A percentile compares a stretch with the other conserved stretches of the same genome.
phyloP scores from a whole-genome alignment of 2,113 vertebrate species.

The Alexandromys fortis region DNA sequence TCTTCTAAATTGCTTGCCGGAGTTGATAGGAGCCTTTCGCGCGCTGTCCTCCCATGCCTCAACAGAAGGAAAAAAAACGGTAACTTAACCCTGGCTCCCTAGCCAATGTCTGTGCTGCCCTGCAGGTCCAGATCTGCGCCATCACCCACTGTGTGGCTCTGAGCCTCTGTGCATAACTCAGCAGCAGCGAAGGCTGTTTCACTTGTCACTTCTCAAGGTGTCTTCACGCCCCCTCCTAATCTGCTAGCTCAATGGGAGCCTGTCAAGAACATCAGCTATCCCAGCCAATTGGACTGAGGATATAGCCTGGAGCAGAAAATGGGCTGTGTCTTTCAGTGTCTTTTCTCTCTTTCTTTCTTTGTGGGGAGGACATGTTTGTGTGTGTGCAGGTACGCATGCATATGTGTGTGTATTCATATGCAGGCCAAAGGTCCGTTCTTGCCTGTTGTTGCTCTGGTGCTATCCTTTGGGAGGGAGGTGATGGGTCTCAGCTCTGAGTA shows the following conservation, averaged over 20 bases:
- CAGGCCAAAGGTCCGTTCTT: neutral
- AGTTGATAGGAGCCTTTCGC: neutral
- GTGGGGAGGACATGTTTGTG: neutral
- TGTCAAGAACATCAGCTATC: slow-evolving; percentile 12
- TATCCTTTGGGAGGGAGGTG: neutral
- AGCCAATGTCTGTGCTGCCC: neutral
- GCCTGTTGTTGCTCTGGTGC: neutral
- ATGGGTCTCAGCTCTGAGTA: neutral
- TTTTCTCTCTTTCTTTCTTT: neutral
- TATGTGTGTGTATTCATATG: neutral
- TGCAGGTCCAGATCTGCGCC: slow-evolving; percentile 13
- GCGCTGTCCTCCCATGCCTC: neutral
- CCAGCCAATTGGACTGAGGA: neutral
- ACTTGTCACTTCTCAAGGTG: slow-evolving; percentile 45
- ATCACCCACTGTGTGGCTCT: neutral
- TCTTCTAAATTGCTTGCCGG: slow-evolving; percentile 16
- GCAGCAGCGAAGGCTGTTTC: neutral
- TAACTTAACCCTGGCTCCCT: slow-evolving; percentile 13
- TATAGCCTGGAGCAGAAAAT: neutral
- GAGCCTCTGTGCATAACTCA: neutral
- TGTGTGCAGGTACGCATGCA: neutral
- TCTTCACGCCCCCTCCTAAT: slow-evolving; percentile 28
- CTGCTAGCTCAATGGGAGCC: neutral
- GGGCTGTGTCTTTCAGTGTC: neutral
- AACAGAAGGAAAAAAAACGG: neutral